phyloP scores from a whole-genome alignment of 1,140 invertebrate genomes.

The Drosophila tani region DNA sequence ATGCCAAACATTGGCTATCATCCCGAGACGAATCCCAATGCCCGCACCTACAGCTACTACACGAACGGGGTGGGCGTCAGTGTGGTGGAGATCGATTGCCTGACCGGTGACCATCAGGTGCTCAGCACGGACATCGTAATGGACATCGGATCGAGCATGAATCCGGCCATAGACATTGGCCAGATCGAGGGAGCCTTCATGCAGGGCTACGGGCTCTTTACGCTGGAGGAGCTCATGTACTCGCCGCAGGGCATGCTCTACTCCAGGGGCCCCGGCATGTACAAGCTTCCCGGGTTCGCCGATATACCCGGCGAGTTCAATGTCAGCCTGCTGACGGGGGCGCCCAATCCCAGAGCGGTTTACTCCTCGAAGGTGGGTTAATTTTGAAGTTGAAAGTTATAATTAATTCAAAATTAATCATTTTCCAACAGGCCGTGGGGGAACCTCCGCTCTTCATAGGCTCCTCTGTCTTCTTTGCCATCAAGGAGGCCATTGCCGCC shows the following conservation, averaged over 20 bases:
- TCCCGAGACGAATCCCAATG: conserved; percentile 88
- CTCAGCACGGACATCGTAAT: conserved; percentile 96
- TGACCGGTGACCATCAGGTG: conserved; percentile 95
- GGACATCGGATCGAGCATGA: conserved; percentile 96
- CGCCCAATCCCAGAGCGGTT: conserved; percentile 94
- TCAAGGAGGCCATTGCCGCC: conserved; percentile 94
- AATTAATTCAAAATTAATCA: neutral
- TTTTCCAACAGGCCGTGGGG: conserved; percentile 91
- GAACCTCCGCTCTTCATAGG: conserved; percentile 97
- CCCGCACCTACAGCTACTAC: conserved; percentile 92
- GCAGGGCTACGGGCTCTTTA: conserved; percentile 97
- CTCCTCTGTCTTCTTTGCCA: conserved; percentile 94
- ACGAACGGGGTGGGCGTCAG: conserved; percentile 92
- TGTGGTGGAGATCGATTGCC: conserved; percentile 94
- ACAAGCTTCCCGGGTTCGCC: conserved; percentile 96
- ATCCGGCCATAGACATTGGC: conserved; percentile 98
- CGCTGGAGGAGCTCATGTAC: conserved; percentile 95
- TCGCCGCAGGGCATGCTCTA: conserved; percentile 92
- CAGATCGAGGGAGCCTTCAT: conserved; percentile 97
- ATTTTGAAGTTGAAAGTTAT: neutral
- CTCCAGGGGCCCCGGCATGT: conserved; percentile 95
- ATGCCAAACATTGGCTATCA: conserved; percentile 93
- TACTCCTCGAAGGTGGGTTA: conserved; percentile 95
- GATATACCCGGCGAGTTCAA: conserved; percentile 97
- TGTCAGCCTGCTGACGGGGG: conserved; percentile 95